Evolutionary conservation across 2,888 invertebrate genomes (phyloP).

Genomic region (Chrysopilus asiliformis): DNA sequence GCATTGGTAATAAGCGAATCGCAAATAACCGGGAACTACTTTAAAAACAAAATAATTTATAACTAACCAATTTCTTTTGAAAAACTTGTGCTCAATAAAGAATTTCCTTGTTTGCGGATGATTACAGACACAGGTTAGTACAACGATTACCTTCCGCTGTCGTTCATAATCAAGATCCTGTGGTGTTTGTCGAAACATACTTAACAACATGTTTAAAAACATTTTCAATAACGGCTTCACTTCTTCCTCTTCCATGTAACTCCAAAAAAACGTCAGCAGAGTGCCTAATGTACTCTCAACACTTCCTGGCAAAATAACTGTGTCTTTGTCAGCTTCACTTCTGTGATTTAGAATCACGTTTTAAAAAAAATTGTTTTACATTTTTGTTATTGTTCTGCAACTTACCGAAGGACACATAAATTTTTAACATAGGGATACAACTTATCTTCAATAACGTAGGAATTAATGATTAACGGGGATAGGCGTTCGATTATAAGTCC

Average conservation of each 20-base stretch:
- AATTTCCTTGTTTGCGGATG: conserved; percentile 40
- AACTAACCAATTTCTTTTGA: conserved; percentile 38
- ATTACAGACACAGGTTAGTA: conserved; percentile 37
- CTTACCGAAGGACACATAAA: conserved; percentile 22
- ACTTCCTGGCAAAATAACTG: conserved; percentile 21
- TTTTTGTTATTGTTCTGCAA: neutral
- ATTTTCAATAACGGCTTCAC: conserved; percentile 28
- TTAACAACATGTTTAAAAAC: conserved; percentile 25
- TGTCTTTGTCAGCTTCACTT: conserved; percentile 24
- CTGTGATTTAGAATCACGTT: conserved; percentile 9
- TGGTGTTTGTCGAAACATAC: conserved; percentile 27
- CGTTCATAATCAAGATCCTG: conserved; percentile 28
- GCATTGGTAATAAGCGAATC: neutral
- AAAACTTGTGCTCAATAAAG: conserved; percentile 39
- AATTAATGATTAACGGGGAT: conserved; percentile 44
- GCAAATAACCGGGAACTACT: too few relatives aligned
- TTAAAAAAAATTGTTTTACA: neutral
- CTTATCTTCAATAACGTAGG: conserved; percentile 57
- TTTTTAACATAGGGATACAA: conserved; percentile 40
- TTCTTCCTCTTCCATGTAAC: conserved; percentile 30
- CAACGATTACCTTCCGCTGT: conserved; percentile 37
- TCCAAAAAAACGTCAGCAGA: conserved; percentile 31
- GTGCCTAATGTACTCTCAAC: conserved; percentile 26
- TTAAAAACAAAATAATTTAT: too few relatives aligned
- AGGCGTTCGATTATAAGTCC: conserved; percentile 46